phyloP scores from a whole-genome alignment of 2,888 invertebrate genomes.

The Acleris sparsana region DNA sequence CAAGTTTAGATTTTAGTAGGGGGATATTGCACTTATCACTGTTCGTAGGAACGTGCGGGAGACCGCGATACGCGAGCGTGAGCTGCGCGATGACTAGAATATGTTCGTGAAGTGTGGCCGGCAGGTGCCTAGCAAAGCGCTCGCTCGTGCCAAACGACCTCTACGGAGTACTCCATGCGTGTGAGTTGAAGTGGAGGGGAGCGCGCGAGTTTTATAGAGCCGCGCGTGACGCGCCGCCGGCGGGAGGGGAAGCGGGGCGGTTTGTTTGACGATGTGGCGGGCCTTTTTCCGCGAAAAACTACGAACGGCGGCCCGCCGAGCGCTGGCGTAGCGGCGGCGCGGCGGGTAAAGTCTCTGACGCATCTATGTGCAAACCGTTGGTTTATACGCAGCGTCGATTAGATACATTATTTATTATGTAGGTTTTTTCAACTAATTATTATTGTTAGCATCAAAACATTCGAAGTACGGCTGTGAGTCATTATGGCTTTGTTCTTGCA shows the following conservation, averaged over 20 bases:
- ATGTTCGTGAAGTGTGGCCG: constrained; percentile 78
- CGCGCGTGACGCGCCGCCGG: constrained; percentile 68
- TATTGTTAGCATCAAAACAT: too few species aligned
- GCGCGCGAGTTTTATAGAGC: constrained; percentile 75
- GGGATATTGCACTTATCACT: constrained; percentile 84
- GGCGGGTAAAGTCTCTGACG: constrained; percentile 68
- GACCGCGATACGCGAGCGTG: constrained; percentile 78
- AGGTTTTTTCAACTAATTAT: constrained; percentile 13
- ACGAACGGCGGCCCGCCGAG: constrained; percentile 65
- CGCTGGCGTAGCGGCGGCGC: constrained; percentile 58
- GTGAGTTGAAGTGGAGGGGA: constrained; percentile 81
- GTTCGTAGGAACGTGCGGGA: constrained; percentile 81
- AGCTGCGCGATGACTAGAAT: constrained; percentile 83
- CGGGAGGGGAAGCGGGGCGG: constrained; percentile 43
- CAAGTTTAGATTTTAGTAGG: constrained; percentile 70
- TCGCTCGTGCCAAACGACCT: constrained; percentile 85
- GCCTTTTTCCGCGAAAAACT: constrained; percentile 81
- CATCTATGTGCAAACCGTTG: constrained; percentile 66
- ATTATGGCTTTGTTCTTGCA: constrained; percentile 49
- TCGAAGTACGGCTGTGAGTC: constrained; percentile 59
- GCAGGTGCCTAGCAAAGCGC: constrained; percentile 85
- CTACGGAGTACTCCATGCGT: constrained; percentile 85
- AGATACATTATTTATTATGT: background rate
- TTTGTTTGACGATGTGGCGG: constrained; percentile 67
- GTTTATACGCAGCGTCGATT: constrained; percentile 56